Base-by-base conservation (phyloP, 2,888 invertebrate species). In the Gari tellinella region DNA sequence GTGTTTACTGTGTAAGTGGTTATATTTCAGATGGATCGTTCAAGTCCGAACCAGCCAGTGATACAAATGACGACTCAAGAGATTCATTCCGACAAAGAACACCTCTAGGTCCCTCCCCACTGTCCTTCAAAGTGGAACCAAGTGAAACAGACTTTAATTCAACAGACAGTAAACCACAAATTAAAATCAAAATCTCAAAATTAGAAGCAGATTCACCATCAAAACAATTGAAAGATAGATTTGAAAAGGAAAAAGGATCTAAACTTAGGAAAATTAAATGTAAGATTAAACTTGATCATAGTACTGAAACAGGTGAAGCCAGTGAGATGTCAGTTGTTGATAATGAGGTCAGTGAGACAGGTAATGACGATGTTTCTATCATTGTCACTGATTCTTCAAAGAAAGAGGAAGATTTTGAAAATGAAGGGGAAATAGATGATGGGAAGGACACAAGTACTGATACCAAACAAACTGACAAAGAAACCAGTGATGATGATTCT, bases 251-350 rank as follows among this genome's bases (percentile, higher is more conserved):
- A 52, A 78, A 78, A 52, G 72, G 70, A 10, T 57, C 60, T 15
- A 56, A 78, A 61, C 55, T 78, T 21, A 86, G 48, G 88, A 89
- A 26, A 86, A 86, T 60, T 45, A 83, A 84, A 26, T 84, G 86
- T 58, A 87, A 86, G 5, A 84, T 88, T 3, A 88, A 90, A 66
- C 84, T 81, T 8, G 67, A 68, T 60, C 49, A 62, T 61, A 56
- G 52, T 65, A 65, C 57, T 7, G 48, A 38, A 7, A 55, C 37
- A 85, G 57, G 82, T 73, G 15, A 63, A 53, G 23, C n/a, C 38
- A 25, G 15, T 45, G 15, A 31, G 10, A 21, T 21, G 19, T n/a
- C 21, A 25, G 26, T 49, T 19, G 19, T 14, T 19, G 17, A 4
- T 12, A 49, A 58, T 23, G 45, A 7, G 14, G 40, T 26, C 40